Base-by-base conservation (phyloP, 2,888 invertebrate genomes). In the Cheilosia variabilis region DNA sequence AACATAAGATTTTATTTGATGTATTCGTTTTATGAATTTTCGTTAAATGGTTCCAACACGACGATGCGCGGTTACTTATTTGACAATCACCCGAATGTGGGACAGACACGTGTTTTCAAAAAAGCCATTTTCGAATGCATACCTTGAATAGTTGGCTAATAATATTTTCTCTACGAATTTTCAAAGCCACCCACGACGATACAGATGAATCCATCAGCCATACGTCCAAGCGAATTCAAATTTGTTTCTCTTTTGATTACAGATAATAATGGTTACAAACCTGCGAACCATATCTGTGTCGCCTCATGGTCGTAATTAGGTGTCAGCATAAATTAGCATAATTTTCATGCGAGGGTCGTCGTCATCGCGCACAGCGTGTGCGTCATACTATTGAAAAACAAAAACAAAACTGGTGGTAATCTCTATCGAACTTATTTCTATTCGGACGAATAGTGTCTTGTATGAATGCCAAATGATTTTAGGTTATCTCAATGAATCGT, bases 241-340 rank as follows among this genome's bases (percentile, higher is more conserved):
- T 60, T 47, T 47, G 17, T 31, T 19, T 63, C 34, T 22, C 9
- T 15, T 5, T 2, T 52, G 52, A 65, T 65, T 52, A 24, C 65
- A 52, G 37, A 52, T 52, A 65, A 65, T 52, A 47, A 34, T 50
- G 65, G 24, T 68, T 52, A 66, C 66, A 41, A 66, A 68, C n/a
- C n/a, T 68, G 68, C 69, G 34, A 69, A 69, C 45, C 63, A 41
- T 66, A 73, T 60, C 45, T 13, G 68, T 27, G 47, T 19, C 47
- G 75, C 63, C 50, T 68, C 75, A 55, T 80, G 80, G 69, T 68
- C 62, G 55, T 68, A 80, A 80, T 81, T 76, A 53, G 69, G 76
- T 81, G 76, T 69, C 69, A 65, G 68, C 41, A 81, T 81, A 76
- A 81, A 81, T 81, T 57, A 37, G 52, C 58, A 76, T 76, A 69